Evolutionary conservation across 2,888 invertebrate species (phyloP).

Genomic region (Agrotis ipsilon): DNA sequence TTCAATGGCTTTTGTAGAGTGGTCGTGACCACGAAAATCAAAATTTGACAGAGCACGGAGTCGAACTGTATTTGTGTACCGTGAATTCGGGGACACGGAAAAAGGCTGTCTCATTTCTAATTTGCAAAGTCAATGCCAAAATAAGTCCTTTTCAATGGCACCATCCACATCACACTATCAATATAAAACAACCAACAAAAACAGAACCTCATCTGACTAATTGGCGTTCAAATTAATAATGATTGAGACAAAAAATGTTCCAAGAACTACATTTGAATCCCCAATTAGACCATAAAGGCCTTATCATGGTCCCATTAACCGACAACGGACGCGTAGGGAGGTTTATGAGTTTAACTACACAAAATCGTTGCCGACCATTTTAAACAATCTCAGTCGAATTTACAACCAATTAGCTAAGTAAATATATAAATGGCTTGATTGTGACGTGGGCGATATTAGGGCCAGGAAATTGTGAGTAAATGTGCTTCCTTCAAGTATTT

Average conservation of each 20-base stretch:
- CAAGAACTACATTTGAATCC: constrained; percentile 76
- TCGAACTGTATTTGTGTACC: neutral
- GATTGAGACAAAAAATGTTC: constrained; percentile 81
- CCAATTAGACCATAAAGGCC: constrained; percentile 88
- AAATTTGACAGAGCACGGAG: no score
- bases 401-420: constrained; percentile 89
- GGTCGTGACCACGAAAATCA: no score
- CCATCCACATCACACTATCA: neutral
- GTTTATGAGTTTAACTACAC: constrained; percentile 90
- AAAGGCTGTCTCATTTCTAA: neutral
- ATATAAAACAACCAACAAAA: constrained; percentile 52
- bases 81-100: neutral
- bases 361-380: constrained; percentile 88
- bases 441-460: constrained; percentile 73
- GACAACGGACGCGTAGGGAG: constrained; percentile 85
- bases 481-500: constrained; percentile 25
- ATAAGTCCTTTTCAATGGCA: neutral
- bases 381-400: constrained; percentile 85
- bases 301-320: constrained; percentile 88
- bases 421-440: constrained; percentile 78
- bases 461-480: constrained; percentile 66
- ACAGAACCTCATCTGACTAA: constrained; percentile 74
- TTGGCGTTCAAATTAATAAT: constrained; percentile 88
- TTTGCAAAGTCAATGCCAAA: neutral
- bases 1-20: no score